phyloP scores from a whole-genome alignment of 1,140 invertebrate species.

The Drosophila melanica region DNA sequence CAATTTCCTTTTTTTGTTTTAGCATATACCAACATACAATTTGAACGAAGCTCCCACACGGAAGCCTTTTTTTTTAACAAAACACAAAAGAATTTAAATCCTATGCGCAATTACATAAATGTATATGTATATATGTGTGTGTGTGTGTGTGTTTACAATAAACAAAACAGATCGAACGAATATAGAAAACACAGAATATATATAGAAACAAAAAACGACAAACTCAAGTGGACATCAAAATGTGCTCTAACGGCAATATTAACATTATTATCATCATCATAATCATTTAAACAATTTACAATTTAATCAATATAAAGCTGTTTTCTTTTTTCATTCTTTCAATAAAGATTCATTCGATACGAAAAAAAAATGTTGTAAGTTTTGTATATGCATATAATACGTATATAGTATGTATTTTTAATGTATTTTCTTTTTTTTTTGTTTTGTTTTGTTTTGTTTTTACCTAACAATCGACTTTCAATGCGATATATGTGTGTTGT shows the following conservation, averaged over 20 bases:
- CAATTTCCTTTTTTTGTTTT: constrained; percentile 4
- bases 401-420: constrained; percentile 19
- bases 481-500: constrained; percentile 20
- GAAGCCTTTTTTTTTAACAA: constrained; percentile 46
- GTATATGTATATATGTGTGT: not conserved
- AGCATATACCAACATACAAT: constrained; percentile 54
- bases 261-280: constrained; percentile 51
- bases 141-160: constrained; percentile 19
- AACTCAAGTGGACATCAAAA: constrained; percentile 44
- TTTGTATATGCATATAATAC: constrained; percentile 23
- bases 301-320: constrained; percentile 77
- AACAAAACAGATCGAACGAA: constrained; percentile 39
- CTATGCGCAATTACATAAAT: constrained; percentile 16
- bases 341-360: constrained; percentile 29
- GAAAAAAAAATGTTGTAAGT: constrained; percentile 41
- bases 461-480: not conserved
- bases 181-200: constrained; percentile 40
- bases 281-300: constrained; percentile 69
- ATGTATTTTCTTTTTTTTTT: too few species aligned
- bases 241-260: constrained; percentile 44
- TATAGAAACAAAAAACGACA: constrained; percentile 43
- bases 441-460: too few species aligned
- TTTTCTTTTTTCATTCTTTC: constrained; percentile 55
- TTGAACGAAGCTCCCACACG: constrained; percentile 36
- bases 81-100: constrained; percentile 57